Percentiles rank a stretch among this genome's conserved stretches.
Conservation (phyloP, 2,888 invertebrate genomes). For the Synergus itoensis region DNA sequence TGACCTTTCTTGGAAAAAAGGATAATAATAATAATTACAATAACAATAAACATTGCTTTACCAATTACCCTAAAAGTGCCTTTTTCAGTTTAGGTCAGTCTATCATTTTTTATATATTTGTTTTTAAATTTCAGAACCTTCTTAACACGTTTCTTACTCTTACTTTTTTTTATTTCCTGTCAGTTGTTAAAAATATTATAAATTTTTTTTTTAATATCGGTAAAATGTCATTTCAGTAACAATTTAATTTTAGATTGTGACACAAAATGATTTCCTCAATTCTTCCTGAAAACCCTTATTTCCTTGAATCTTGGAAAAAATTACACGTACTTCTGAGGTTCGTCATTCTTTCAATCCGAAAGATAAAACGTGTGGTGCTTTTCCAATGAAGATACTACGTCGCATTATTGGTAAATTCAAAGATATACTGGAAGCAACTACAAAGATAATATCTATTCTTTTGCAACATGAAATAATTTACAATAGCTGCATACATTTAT, state of each 20-base stretch:
- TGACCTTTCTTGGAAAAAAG: neutral
- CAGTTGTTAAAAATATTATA: neutral
- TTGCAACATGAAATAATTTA: neutral
- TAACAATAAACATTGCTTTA: conserved; percentile 2
- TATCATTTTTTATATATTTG: neutral
- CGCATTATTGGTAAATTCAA: neutral
- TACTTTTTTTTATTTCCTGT: neutral
- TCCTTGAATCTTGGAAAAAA: neutral
- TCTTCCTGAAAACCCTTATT: neutral
- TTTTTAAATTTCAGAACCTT: neutral
- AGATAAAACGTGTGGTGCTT: conserved; percentile 10
- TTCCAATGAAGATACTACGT: neutral
- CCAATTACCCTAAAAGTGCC: conserved; percentile 11
- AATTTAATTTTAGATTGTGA: neutral
- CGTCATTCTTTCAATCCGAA: neutral
- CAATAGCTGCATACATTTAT: neutral
- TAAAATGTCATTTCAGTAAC: neutral
- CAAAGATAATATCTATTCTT: neutral
- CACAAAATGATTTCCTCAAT: neutral
- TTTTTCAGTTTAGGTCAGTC: neutral
- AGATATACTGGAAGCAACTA: conserved; percentile 2
- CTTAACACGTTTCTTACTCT: neutral
- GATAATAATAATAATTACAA: conserved; percentile 5
- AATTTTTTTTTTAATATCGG: neutral
- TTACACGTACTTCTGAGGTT: neutral